A percentile compares a stretch with the other conserved stretches of the same genome.
These are phyloP conservation scores for Zapus hudsonius DNA, from an alignment of 2,113 vertebrate genomes.

Conservation along the genomic window DNA sequence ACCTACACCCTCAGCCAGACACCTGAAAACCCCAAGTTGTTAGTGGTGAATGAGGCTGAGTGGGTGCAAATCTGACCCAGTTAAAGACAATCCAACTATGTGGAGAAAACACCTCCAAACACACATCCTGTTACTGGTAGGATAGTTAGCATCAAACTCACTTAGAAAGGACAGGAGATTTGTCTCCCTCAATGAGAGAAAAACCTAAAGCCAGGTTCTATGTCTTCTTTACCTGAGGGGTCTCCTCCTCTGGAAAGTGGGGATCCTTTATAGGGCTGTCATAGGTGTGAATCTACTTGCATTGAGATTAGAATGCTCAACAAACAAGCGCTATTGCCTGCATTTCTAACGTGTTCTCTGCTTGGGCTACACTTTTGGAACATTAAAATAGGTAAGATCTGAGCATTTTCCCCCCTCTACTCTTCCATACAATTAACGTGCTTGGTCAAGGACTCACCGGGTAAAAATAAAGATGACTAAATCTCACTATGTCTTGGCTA, in stretches of 20 bases:
- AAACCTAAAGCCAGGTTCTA: background rate
- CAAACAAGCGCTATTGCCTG: background rate
- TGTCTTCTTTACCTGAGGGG: no score
- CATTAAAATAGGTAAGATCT: conserved; percentile 15
- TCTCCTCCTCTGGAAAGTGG: background rate
- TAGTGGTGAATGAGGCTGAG: background rate
- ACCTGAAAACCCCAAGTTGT: background rate
- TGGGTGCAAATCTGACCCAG: background rate
- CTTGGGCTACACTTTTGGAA: background rate
- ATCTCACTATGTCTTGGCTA: conserved; percentile 53
- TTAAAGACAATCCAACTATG: no score
- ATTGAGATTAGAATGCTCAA: background rate
- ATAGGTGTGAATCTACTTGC: background rate
- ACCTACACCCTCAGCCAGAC: background rate
- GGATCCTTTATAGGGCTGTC: background rate
- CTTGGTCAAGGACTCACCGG: conserved; percentile 26
- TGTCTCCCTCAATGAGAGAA: background rate
- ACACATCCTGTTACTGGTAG: background rate
- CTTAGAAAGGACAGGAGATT: background rate
- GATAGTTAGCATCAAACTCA: background rate
- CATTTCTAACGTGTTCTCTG: background rate
- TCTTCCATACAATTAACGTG: conserved; percentile 17
- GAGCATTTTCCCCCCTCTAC: background rate
- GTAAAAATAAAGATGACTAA: conserved; percentile 74
- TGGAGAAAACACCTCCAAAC: background rate